A percentile compares a stretch with the other conserved stretches of the same genome.
These are phyloP conservation scores for Oscheius sp. DNA, from an alignment of 2,888 invertebrate species.

Conservation along the genomic window DNA sequence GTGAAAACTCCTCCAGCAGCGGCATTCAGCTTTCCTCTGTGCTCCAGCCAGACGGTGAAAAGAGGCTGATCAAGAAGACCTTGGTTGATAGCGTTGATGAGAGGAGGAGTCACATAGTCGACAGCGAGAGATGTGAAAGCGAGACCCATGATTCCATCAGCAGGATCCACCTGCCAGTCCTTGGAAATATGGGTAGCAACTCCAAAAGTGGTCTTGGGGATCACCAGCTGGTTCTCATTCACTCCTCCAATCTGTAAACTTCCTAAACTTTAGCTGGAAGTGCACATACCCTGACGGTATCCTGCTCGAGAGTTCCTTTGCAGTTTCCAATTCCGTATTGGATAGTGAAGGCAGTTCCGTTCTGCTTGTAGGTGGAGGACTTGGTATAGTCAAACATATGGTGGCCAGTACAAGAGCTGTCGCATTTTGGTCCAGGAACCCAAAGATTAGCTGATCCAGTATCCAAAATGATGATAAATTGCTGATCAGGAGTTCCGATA, in stretches of 20 bases:
- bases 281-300: constrained; percentile 82
- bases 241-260: constrained; percentile 74
- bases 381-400: constrained; percentile 89
- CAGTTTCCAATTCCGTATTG: constrained; percentile 90
- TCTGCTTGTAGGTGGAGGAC: constrained; percentile 85
- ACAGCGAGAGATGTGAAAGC: constrained; percentile 83
- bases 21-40: constrained; percentile 40
- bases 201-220: constrained; percentile 63
- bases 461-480: constrained; percentile 53
- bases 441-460: constrained; percentile 52
- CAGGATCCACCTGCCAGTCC: constrained; percentile 48
- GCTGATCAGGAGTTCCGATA: constrained; percentile 51
- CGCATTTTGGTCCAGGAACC: constrained; percentile 52
- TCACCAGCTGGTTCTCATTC: constrained; percentile 48
- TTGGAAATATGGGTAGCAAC: constrained; percentile 56
- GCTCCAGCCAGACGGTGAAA: constrained; percentile 52
- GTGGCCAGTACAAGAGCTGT: constrained; percentile 40
- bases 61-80: constrained; percentile 48
- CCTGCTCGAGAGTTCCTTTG: constrained; percentile 91
- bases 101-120: constrained; percentile 89
- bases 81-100: constrained; percentile 89
- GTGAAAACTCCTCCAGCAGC: constrained; percentile 50
- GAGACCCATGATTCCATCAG: constrained; percentile 53
- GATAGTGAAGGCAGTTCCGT: constrained; percentile 91
- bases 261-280: neutral